Percentiles rank a stretch among this genome's conserved stretches.
Conservation (phyloP, 1,140 invertebrate genomes). For the Leptopilina clavipes region DNA sequence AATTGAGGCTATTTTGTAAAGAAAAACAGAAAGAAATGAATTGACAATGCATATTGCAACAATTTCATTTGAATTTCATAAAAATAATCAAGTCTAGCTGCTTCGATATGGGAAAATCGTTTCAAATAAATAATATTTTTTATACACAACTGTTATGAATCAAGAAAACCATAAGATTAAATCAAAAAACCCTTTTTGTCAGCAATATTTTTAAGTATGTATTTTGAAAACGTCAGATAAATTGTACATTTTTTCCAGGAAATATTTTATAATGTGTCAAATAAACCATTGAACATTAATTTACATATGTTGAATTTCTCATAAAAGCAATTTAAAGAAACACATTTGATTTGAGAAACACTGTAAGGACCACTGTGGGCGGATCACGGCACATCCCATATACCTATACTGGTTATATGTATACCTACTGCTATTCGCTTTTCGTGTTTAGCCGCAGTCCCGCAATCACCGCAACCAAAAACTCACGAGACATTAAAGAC, state of each 20-base stretch:
- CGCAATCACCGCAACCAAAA: slow-evolving; percentile 55
- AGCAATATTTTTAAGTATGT: neutral
- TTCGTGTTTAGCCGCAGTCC: slow-evolving; percentile 69
- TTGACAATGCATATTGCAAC: too few relatives aligned
- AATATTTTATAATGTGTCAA: neutral
- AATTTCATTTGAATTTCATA: too few relatives aligned
- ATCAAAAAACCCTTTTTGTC: too few relatives aligned
- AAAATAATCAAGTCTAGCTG: too few relatives aligned
- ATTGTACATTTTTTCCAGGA: neutral
- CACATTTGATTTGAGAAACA: slow-evolving; percentile 61
- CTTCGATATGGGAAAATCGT: too few relatives aligned
- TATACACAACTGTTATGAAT: too few relatives aligned
- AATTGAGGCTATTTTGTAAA: neutral
- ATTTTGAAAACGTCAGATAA: neutral
- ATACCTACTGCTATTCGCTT: slow-evolving; percentile 63
- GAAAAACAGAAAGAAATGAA: too few relatives aligned
- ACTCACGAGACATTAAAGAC: slow-evolving; percentile 43
- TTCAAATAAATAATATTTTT: too few relatives aligned
- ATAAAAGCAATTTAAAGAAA: slow-evolving; percentile 12
- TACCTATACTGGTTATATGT: slow-evolving; percentile 61
- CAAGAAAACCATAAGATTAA: too few relatives aligned
- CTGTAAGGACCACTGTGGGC: slow-evolving; percentile 66
- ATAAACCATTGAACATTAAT: neutral
- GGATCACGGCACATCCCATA: slow-evolving; percentile 67
- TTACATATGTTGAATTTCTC: neutral